These are phyloP conservation scores for Caenorhabditis afra DNA, from an alignment of 2,888 invertebrate species.

Conservation along the genomic window DNA sequence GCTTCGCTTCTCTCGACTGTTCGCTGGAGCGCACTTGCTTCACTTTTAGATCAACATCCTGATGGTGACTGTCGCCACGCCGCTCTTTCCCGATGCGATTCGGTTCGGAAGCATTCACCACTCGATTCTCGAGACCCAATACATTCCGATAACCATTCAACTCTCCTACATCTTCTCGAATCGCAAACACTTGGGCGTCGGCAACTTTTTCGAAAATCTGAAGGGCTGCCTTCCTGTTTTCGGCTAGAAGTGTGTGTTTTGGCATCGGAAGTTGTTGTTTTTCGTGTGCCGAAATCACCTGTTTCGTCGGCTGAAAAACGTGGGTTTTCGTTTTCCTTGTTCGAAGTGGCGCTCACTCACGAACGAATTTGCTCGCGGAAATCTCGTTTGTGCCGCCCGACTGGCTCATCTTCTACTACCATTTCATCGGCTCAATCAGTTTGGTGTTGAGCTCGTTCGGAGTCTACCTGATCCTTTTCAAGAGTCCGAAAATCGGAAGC, in stretches of 20 bases:
- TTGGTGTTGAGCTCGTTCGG: not conserved
- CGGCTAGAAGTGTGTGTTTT: too few species aligned
- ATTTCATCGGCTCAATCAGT: conserved; percentile 2
- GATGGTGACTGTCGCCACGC: not conserved
- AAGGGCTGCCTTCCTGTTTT: not conserved
- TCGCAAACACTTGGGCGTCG: not conserved
- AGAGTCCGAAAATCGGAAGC: not conserved
- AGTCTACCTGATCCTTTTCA: conserved; percentile 11
- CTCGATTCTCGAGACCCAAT: not conserved
- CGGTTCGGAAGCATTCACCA: not conserved
- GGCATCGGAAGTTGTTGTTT: too few species aligned
- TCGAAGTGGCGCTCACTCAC: not conserved
- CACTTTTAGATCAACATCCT: not conserved
- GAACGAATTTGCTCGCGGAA: not conserved
- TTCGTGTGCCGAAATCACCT: too few species aligned
- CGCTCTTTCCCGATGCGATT: not conserved
- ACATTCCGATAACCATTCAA: not conserved
- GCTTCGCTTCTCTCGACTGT: not conserved
- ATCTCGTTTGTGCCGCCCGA: not conserved
- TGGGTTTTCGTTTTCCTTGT: too few species aligned
- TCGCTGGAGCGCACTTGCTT: not conserved
- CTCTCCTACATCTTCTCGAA: conserved; percentile 3
- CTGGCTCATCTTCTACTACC: conserved; percentile 14
- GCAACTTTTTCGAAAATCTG: not conserved
- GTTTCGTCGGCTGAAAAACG: too few species aligned